phyloP scores from a whole-genome alignment of 2,888 invertebrate genomes.

The Sericinus montela region DNA sequence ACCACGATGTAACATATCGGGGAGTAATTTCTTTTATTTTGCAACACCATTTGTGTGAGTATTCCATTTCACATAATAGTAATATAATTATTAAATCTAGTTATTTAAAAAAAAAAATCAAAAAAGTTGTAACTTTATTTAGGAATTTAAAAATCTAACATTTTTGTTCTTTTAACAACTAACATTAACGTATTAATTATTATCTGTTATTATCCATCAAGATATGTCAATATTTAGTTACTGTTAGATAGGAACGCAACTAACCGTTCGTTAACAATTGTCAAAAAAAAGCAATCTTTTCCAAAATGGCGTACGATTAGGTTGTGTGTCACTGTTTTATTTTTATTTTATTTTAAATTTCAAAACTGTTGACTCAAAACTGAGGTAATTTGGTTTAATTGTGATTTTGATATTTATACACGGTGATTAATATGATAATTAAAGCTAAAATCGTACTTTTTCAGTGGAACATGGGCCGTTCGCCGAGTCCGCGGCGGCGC shows the following conservation, averaged over 20 bases:
- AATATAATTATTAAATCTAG: too few relatives aligned
- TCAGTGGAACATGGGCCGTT: conserved; percentile 63
- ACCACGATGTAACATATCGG: too few relatives aligned
- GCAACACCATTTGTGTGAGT: too few relatives aligned
- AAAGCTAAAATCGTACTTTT: conserved; percentile 1
- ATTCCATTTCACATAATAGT: too few relatives aligned
- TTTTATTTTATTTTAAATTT: conserved; percentile 54
- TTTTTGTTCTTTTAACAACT: too few relatives aligned
- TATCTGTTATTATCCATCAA: too few relatives aligned
- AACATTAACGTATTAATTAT: too few relatives aligned
- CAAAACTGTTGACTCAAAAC: conserved; percentile 54
- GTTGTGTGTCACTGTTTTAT: conserved; percentile 57
- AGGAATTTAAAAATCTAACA: too few relatives aligned
- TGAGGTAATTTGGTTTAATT: conserved; percentile 43
- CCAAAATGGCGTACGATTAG: conserved; percentile 70
- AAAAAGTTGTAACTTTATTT: too few relatives aligned
- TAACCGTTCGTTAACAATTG: conserved; percentile 23
- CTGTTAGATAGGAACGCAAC: conserved; percentile 32
- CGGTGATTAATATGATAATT: conserved; percentile 20
- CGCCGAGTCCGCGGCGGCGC: conserved; percentile 72
- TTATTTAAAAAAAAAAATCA: too few relatives aligned
- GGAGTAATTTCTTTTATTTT: too few relatives aligned
- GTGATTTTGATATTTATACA: background rate
- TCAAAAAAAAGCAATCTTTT: conserved; percentile 33
- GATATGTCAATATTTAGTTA: too few relatives aligned